Evolutionary conservation across 2,113 vertebrate species (phyloP).

Genomic region (Burhinus oedicnemus): DNA sequence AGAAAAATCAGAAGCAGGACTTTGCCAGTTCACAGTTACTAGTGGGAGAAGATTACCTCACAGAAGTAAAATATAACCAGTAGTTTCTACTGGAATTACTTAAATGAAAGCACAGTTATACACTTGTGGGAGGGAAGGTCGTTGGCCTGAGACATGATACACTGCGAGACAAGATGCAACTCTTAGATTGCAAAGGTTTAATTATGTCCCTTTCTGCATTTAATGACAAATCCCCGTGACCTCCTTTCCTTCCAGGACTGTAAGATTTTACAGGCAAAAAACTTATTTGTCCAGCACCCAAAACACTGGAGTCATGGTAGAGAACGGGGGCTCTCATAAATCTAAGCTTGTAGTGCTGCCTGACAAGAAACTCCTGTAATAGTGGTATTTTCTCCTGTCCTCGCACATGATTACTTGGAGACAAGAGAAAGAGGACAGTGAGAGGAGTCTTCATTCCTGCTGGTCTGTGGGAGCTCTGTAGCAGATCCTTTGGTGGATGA

Average conservation of each 20-base stretch:
- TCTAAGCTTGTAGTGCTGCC: not conserved
- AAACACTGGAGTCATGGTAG: not conserved
- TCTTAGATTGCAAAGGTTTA: not conserved
- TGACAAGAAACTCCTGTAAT: not conserved
- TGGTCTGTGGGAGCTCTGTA: not conserved
- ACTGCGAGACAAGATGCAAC: rapidly evolving
- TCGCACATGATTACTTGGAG: not conserved
- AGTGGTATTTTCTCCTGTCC: not conserved
- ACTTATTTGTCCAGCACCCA: not conserved
- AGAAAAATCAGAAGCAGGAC: not conserved
- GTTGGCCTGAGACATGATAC: not conserved
- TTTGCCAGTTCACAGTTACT: not conserved
- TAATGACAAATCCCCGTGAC: not conserved
- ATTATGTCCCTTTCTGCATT: not conserved
- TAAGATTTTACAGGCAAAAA: not conserved
- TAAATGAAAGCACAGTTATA: not conserved
- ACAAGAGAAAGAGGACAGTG: not conserved
- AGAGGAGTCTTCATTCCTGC: not conserved
- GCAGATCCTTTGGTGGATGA: not conserved
- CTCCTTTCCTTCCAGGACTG: not conserved
- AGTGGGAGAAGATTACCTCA: not conserved
- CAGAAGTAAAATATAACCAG: not conserved
- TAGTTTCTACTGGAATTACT: not conserved
- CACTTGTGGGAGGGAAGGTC: not conserved
- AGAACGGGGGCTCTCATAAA: not conserved